Percentiles rank a stretch among this genome's conserved stretches.
These are phyloP conservation scores for Orchesellides sinensis DNA, from an alignment of 2,888 invertebrate genomes.

Conservation along the genomic window DNA sequence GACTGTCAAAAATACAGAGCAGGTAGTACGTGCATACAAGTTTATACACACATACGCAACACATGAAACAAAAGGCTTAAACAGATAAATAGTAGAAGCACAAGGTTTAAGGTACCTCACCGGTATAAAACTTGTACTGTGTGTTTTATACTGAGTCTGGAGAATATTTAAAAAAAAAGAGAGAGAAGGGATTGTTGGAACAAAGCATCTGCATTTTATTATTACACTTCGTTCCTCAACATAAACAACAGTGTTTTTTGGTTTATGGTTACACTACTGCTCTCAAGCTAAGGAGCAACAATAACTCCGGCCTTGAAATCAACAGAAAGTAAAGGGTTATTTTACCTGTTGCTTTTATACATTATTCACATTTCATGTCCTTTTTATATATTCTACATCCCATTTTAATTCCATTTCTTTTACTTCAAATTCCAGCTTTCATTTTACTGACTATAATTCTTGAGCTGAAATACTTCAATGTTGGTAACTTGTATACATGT, in stretches of 20 bases:
- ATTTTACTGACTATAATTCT: not conserved
- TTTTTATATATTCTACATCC: not conserved
- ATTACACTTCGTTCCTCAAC: not conserved
- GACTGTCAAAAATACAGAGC: no score
- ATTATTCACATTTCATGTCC: not conserved
- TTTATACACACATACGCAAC: no score
- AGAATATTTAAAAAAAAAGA: not conserved
- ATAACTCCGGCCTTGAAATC: constrained; percentile 28
- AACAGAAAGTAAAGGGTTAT: constrained; percentile 12
- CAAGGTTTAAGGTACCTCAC: no score
- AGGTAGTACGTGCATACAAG: no score
- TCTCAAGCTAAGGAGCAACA: not conserved
- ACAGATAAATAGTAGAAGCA: no score
- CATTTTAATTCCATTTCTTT: constrained; percentile 22
- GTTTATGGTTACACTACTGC: no score
- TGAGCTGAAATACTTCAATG: not conserved
- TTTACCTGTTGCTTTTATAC: not conserved
- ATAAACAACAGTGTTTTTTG: no score
- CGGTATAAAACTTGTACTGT: not conserved
- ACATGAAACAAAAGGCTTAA: no score
- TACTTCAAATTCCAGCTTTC: constrained; percentile 37
- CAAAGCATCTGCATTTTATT: not conserved
- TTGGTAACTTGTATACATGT: not conserved
- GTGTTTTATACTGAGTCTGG: not conserved
- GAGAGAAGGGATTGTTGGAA: not conserved